These are phyloP conservation scores for Scotopteryx bipunctaria DNA, from an alignment of 2,888 invertebrate species.

Conservation along the genomic window DNA sequence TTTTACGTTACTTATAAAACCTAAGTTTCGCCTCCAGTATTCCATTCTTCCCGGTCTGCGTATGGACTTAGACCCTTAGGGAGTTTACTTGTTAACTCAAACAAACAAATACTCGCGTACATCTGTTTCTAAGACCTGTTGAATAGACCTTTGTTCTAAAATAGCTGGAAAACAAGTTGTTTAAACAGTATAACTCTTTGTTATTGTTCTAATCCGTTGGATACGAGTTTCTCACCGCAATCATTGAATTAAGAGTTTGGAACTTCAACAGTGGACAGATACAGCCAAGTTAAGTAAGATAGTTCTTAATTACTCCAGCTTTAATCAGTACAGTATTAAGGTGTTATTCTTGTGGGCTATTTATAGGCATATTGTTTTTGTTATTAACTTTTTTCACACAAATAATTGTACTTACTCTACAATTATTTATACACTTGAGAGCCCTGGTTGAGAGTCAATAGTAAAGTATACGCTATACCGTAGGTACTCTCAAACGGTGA, in stretches of 20 bases:
- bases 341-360: too few relatives aligned
- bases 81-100: slow-evolving; percentile 37
- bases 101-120: slow-evolving; percentile 30
- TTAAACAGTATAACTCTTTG: slow-evolving; percentile 30
- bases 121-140: slow-evolving; percentile 47
- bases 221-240: slow-evolving; percentile 29
- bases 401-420: too few relatives aligned
- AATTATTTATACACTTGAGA: too few relatives aligned
- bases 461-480: too few relatives aligned
- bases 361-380: too few relatives aligned
- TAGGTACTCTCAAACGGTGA: too few relatives aligned
- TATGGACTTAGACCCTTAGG: slow-evolving; percentile 14
- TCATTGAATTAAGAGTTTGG: slow-evolving; percentile 19
- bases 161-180: slow-evolving; percentile 35
- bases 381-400: too few relatives aligned
- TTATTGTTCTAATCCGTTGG: slow-evolving; percentile 30
- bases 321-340: not conserved
- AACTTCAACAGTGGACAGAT: slow-evolving; percentile 15
- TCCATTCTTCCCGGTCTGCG: not conserved
- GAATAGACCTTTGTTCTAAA: slow-evolving; percentile 43
- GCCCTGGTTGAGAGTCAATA: too few relatives aligned
- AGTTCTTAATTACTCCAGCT: slow-evolving; percentile 16
- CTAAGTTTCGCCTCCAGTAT: not conserved
- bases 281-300: slow-evolving; percentile 2
- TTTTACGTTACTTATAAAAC: too few relatives aligned